A percentile compares a stretch with the other conserved stretches of the same genome.
Evolutionary conservation across 1,140 invertebrate species (phyloP).

Genomic region (Leptopilina clavipes): DNA sequence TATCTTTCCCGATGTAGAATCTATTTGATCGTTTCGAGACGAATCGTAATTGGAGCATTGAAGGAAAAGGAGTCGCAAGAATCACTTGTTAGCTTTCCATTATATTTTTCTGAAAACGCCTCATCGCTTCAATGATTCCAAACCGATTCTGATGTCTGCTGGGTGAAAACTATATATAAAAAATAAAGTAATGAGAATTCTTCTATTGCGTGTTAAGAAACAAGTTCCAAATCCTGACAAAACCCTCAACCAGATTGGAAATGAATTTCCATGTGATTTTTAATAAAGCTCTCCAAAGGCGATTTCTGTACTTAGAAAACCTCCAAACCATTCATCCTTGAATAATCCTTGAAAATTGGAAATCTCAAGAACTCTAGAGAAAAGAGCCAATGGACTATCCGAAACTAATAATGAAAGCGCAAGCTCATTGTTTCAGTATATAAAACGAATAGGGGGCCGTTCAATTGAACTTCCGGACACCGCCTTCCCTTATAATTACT

Average conservation of each 20-base stretch:
- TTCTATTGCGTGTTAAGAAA: neutral
- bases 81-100: constrained; percentile 34
- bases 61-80: constrained; percentile 11
- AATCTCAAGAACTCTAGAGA: constrained; percentile 18
- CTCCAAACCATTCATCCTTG: constrained; percentile 5
- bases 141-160: too few relatives aligned
- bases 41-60: constrained; percentile 34
- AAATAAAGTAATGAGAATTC: neutral
- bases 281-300: neutral
- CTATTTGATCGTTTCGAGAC: constrained; percentile 30
- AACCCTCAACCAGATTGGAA: neutral
- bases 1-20: constrained; percentile 12
- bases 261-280: neutral
- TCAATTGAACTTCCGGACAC: constrained; percentile 28
- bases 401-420: constrained; percentile 27
- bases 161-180: neutral
- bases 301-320: neutral
- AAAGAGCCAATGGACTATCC: neutral
- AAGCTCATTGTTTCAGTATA: constrained; percentile 26
- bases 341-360: constrained; percentile 21
- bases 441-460: neutral
- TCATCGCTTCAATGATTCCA: constrained; percentile 23
- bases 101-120: constrained; percentile 31
- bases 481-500: constrained; percentile 30
- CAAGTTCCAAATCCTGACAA: too few relatives aligned